phyloP scores from a whole-genome alignment of 2,113 vertebrate species.

The Syngnathus scovelli region DNA sequence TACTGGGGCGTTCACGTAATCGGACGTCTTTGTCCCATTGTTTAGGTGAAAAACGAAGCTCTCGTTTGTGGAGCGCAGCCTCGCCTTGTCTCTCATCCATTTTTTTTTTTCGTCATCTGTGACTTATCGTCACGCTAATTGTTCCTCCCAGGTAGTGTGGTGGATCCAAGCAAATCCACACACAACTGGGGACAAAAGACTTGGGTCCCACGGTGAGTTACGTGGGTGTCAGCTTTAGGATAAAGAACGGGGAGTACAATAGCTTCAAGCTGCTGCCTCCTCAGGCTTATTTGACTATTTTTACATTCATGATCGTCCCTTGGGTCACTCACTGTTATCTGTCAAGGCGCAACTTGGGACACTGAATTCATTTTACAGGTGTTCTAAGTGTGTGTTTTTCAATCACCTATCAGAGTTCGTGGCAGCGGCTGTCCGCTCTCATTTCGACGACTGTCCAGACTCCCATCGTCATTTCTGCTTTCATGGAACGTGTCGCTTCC shows the following conservation, averaged over 20 bases:
- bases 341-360: not conserved
- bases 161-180: conserved; percentile 35
- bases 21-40: conserved; percentile 12
- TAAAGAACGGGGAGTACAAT: conserved; percentile 26
- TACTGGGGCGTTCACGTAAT: conserved; percentile 33
- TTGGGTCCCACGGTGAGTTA: conserved; percentile 19
- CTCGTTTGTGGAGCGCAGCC: not conserved
- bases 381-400: conserved; percentile 2
- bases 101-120: conserved; percentile 17
- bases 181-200: conserved; percentile 35
- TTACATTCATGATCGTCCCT: conserved; percentile 37
- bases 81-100: conserved; percentile 9
- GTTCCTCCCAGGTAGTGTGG: conserved; percentile 29
- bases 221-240: conserved; percentile 55
- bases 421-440: conserved; percentile 80
- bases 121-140: conserved; percentile 23
- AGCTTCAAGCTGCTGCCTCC: conserved; percentile 25
- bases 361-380: not conserved
- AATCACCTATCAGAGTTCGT: conserved; percentile 71
- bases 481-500: conserved; percentile 84
- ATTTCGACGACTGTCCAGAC: conserved; percentile 84
- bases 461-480: conserved; percentile 84
- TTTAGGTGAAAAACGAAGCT: conserved; percentile 41
- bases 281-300: conserved; percentile 26
- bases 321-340: conserved; percentile 6